phyloP scores from a whole-genome alignment of 1,140 invertebrate species.

The Hylaeus volcanicus region DNA sequence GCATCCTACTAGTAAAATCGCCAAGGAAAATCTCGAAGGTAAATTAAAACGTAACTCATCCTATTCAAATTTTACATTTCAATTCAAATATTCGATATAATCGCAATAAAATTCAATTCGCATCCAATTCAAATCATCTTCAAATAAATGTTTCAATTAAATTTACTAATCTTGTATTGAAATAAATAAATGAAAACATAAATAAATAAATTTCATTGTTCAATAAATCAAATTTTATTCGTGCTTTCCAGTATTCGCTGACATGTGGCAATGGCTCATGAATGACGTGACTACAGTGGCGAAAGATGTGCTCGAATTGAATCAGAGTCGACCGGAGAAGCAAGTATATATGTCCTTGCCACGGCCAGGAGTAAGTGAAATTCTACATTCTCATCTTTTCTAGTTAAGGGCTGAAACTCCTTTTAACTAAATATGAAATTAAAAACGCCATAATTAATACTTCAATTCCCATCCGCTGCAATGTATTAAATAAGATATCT shows the following conservation, averaged over 20 bases:
- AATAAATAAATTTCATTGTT: not conserved
- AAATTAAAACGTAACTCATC: not conserved
- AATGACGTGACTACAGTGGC: constrained; percentile 92
- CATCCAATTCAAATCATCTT: no score
- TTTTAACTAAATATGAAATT: no score
- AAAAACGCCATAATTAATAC: no score
- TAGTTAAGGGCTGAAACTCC: no score
- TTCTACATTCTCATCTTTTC: not conserved
- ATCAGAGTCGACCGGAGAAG: constrained; percentile 89
- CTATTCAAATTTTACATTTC: not conserved
- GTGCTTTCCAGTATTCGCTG: constrained; percentile 90
- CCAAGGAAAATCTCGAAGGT: constrained; percentile 97
- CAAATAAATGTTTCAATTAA: no score
- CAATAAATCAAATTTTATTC: not conserved
- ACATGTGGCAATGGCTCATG: constrained; percentile 97
- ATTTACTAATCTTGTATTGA: no score
- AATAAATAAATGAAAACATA: no score
- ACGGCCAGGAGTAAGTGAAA: constrained; percentile 91
- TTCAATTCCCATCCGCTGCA: no score
- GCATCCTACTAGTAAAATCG: constrained; percentile 96
- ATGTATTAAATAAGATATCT: no score
- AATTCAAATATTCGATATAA: no score
- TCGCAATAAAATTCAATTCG: no score
- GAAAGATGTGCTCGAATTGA: constrained; percentile 94
- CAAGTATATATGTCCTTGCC: constrained; percentile 97